A percentile compares a stretch with the other conserved stretches of the same genome.
These are phyloP conservation scores for Drosophila mimica DNA, from an alignment of 2,888 invertebrate species.

Conservation along the genomic window DNA sequence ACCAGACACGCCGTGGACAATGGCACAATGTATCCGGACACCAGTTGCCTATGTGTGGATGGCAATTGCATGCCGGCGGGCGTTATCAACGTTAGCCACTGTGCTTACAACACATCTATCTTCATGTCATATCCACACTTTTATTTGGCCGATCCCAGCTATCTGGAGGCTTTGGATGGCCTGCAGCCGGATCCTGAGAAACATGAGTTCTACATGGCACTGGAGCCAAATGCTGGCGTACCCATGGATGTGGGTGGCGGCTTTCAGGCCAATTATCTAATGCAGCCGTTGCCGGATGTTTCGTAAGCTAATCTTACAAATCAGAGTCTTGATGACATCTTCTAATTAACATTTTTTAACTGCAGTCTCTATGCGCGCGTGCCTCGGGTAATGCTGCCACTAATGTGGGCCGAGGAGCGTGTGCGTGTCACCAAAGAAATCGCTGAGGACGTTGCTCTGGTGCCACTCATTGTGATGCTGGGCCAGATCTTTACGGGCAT, in stretches of 20 bases:
- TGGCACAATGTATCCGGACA: slow-evolving; percentile 87
- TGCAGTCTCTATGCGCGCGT: slow-evolving; percentile 67
- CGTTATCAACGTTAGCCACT: slow-evolving; percentile 90
- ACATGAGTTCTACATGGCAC: slow-evolving; percentile 91
- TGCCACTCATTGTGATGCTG: slow-evolving; percentile 86
- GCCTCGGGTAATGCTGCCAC: slow-evolving; percentile 88
- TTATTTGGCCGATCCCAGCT: slow-evolving; percentile 90
- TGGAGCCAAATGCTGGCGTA: slow-evolving; percentile 92
- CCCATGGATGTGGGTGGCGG: slow-evolving; percentile 91
- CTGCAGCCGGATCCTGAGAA: slow-evolving; percentile 88
- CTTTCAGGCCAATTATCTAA: slow-evolving; percentile 91
- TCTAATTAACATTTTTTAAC: slow-evolving; percentile 5
- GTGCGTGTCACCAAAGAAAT: slow-evolving; percentile 87
- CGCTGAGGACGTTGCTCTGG: slow-evolving; percentile 86
- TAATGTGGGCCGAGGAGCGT: slow-evolving; percentile 91
- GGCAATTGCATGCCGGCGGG: slow-evolving; percentile 89
- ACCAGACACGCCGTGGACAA: slow-evolving; percentile 89
- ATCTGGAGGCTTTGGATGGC: slow-evolving; percentile 88
- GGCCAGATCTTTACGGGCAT: slow-evolving; percentile 86
- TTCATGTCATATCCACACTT: slow-evolving; percentile 94
- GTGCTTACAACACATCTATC: slow-evolving; percentile 91
- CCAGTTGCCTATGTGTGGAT: slow-evolving; percentile 90
- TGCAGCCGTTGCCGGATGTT: slow-evolving; percentile 88
- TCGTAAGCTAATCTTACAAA: slow-evolving; percentile 86
- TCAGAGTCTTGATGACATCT: not conserved